Evolutionary conservation across 2,113 vertebrate species (phyloP).

Genomic region (Falco punctatus): DNA sequence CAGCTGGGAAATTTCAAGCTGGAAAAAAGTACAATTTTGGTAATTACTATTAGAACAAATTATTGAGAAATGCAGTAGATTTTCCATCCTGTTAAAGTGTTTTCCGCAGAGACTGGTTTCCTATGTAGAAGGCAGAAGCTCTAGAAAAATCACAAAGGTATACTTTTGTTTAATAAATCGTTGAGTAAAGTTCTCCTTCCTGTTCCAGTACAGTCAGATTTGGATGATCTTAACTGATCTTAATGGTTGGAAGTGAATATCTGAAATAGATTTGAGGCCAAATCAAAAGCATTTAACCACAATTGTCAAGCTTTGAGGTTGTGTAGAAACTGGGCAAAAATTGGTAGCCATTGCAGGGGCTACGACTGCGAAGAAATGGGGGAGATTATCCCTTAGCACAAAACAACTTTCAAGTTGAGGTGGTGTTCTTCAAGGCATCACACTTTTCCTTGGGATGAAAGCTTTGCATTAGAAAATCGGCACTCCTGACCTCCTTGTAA

Average conservation of each 20-base stretch:
- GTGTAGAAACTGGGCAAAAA: background rate
- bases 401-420: background rate
- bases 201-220: background rate
- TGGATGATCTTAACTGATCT: background rate
- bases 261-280: background rate
- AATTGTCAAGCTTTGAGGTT: background rate
- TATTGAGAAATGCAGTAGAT: background rate
- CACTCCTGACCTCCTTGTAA: background rate
- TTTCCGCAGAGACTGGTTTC: background rate
- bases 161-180: background rate
- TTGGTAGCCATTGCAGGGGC: background rate
- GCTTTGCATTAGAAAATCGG: background rate
- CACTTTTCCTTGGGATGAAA: background rate
- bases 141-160: background rate
- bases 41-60: background rate
- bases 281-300: background rate
- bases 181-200: background rate
- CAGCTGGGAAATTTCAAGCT: background rate
- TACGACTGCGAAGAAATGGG: background rate
- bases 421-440: background rate
- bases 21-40: background rate
- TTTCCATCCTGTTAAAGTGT: background rate
- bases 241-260: background rate
- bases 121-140: background rate
- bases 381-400: background rate